Percentiles rank a stretch among this genome's conserved stretches.
phyloP scores from a whole-genome alignment of 2,888 invertebrate genomes.

The Tipula confusa region DNA sequence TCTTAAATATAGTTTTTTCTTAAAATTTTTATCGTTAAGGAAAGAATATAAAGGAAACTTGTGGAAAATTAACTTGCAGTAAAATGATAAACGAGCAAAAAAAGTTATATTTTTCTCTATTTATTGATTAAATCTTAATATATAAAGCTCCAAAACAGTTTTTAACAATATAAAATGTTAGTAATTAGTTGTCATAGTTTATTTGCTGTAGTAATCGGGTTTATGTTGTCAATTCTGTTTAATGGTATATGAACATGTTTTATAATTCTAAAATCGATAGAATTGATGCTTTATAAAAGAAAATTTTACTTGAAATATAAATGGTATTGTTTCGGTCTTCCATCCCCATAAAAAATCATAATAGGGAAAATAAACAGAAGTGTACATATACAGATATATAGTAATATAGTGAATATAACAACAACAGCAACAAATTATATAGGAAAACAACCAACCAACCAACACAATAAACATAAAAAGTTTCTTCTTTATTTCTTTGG shows the following conservation, averaged over 20 bases:
- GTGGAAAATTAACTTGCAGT: background rate
- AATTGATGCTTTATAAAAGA: background rate
- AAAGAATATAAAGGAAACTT: no score
- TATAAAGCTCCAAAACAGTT: no score
- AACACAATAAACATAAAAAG: background rate
- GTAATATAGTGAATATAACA: background rate
- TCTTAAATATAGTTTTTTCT: no score
- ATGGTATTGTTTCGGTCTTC: background rate
- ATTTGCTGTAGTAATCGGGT: background rate
- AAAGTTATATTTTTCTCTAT: background rate
- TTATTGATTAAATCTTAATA: background rate
- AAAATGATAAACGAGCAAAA: background rate
- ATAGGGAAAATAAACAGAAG: background rate
- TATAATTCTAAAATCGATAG: conserved; percentile 12
- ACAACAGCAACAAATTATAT: background rate
- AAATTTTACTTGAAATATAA: background rate
- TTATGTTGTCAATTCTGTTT: background rate
- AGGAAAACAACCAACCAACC: background rate
- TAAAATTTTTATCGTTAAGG: no score
- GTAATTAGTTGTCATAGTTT: background rate
- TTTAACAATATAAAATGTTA: background rate
- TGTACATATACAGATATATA: background rate
- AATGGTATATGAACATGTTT: background rate
- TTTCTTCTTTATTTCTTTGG: background rate
- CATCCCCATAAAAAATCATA: background rate